A percentile compares a stretch with the other conserved stretches of the same genome.
These are phyloP conservation scores for Lucilia cuprina DNA, from an alignment of 1,140 invertebrate genomes.

Conservation along the genomic window DNA sequence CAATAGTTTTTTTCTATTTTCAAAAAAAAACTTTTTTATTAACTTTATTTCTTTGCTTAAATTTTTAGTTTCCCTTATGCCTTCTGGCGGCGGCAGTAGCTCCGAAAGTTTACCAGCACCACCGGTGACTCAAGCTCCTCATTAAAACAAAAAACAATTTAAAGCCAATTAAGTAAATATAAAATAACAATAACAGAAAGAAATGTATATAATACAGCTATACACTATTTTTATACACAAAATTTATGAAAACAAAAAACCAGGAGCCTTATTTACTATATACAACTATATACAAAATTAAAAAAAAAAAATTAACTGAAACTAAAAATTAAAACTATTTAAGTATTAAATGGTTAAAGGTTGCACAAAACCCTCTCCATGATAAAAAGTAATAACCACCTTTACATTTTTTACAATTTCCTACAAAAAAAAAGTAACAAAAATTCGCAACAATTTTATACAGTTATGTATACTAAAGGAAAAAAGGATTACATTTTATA, in stretches of 20 bases:
- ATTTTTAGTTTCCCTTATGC: constrained; percentile 54
- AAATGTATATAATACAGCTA: background rate
- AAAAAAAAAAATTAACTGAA: background rate
- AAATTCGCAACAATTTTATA: background rate
- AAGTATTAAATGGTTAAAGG: background rate
- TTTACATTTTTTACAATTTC: background rate
- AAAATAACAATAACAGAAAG: background rate
- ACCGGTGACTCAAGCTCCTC: background rate
- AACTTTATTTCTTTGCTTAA: background rate
- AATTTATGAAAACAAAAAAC: background rate
- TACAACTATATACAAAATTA: background rate
- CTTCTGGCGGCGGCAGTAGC: constrained; percentile 45
- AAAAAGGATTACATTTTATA: background rate
- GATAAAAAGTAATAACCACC: background rate
- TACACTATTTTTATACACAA: background rate
- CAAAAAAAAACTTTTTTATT: background rate
- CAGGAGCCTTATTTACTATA: background rate
- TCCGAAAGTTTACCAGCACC: background rate
- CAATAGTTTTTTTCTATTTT: background rate
- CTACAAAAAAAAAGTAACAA: background rate
- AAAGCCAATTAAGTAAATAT: background rate
- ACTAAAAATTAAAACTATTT: background rate
- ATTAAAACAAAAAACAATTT: background rate
- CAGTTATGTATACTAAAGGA: background rate
- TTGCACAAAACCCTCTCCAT: background rate